Evolutionary conservation across 2,888 invertebrate species (phyloP).

Genomic region (Eilema depressum): DNA sequence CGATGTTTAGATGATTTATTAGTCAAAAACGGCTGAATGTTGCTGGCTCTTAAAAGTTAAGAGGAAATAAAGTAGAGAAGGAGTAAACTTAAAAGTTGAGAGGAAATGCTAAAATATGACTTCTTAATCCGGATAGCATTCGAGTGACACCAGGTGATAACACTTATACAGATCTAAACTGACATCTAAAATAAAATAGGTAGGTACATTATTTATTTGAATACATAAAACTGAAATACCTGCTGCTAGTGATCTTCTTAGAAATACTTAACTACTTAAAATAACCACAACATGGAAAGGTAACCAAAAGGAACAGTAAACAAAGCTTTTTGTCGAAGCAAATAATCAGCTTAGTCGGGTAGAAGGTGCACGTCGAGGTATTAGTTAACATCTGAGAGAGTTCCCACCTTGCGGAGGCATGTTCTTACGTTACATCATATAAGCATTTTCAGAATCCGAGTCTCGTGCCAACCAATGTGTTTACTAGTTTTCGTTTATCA

Average conservation of each 20-base stretch:
- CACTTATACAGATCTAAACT: no score
- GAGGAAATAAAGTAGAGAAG: no score
- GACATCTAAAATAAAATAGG: no score
- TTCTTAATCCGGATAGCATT: no score
- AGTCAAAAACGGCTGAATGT: no score
- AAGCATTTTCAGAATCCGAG: not conserved
- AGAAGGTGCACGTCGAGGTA: conserved; percentile 46
- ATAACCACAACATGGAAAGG: conserved; percentile 42
- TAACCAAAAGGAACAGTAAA: conserved; percentile 48
- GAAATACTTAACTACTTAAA: conserved; percentile 45
- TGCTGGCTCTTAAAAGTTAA: no score
- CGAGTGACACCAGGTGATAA: no score
- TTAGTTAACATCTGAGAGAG: conserved; percentile 43
- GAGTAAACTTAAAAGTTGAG: no score
- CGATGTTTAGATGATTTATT: no score
- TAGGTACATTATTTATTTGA: conserved; percentile 13
- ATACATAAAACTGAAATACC: conserved; percentile 22
- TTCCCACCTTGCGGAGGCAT: conserved; percentile 26
- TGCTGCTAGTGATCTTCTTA: conserved; percentile 36
- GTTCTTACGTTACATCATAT: conserved; percentile 14
- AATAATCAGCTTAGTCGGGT: conserved; percentile 63
- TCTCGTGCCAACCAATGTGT: not conserved
- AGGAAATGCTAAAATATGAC: no score
- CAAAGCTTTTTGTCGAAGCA: conserved; percentile 55
- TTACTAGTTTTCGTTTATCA: not conserved